Percentiles rank a stretch among this genome's conserved stretches.
Evolutionary conservation across 1,140 invertebrate genomes (phyloP).

Genomic region (Drosophila ogumai): DNA sequence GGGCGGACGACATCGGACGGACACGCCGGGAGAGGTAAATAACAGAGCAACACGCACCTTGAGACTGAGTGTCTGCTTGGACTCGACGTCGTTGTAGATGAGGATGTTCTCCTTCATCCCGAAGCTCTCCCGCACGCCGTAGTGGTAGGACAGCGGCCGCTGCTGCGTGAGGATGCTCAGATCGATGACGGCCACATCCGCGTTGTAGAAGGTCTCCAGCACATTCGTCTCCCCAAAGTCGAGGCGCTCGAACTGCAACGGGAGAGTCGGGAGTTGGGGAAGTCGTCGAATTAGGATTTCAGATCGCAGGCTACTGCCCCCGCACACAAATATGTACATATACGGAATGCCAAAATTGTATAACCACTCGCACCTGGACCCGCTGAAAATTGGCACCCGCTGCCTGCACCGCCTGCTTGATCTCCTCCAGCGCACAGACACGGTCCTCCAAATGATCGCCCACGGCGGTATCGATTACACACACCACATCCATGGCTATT

Average conservation of each 20-base stretch:
- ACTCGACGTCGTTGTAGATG: slow-evolving; percentile 95
- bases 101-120: slow-evolving; percentile 99
- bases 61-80: slow-evolving; percentile 92
- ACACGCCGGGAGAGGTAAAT: slow-evolving; percentile 10
- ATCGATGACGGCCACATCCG: slow-evolving; percentile 98
- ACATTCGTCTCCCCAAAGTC: slow-evolving; percentile 95
- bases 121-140: slow-evolving; percentile 98
- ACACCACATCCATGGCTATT: slow-evolving; percentile 94
- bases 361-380: slow-evolving; percentile 88
- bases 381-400: slow-evolving; percentile 93
- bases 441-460: slow-evolving; percentile 89
- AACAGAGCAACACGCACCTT: slow-evolving; percentile 87
- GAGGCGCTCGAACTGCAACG: slow-evolving; percentile 91
- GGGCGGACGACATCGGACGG: not conserved
- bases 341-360: slow-evolving; percentile 42
- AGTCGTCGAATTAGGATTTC: slow-evolving; percentile 4
- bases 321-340: slow-evolving; percentile 12
- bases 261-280: not conserved
- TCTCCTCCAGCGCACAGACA: slow-evolving; percentile 93
- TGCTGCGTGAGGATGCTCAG: slow-evolving; percentile 95
- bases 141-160: slow-evolving; percentile 97
- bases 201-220: slow-evolving; percentile 96
- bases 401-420: slow-evolving; percentile 91
- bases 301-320: not conserved
- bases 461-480: slow-evolving; percentile 93